A percentile compares a stretch with the other conserved stretches of the same genome.
These are phyloP conservation scores for Teleopsis dalmanni DNA, from an alignment of 1,140 invertebrate genomes.

Conservation along the genomic window DNA sequence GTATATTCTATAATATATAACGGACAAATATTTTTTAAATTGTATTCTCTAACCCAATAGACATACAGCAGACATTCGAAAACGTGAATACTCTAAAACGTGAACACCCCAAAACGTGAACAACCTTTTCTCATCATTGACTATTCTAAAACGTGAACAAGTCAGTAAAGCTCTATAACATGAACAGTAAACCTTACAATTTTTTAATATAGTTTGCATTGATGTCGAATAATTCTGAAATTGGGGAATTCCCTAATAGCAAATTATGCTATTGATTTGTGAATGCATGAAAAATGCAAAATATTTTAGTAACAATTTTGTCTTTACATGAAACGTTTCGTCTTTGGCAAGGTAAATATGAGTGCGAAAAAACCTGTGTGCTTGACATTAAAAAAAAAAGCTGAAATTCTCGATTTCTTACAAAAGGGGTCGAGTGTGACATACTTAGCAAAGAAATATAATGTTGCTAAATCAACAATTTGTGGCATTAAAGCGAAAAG, in stretches of 20 bases:
- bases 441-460: background rate
- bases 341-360: background rate
- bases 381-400: background rate
- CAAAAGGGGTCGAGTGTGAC: background rate
- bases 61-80: background rate
- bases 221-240: background rate
- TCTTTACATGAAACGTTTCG: background rate
- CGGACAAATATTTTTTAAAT: background rate
- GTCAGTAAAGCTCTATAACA: background rate
- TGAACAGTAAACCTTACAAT: slow-evolving; percentile 2
- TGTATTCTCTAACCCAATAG: background rate
- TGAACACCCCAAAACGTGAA: background rate
- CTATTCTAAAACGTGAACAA: too few species aligned
- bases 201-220: too few species aligned
- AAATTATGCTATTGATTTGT: background rate
- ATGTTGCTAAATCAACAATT: background rate
- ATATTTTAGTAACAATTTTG: background rate
- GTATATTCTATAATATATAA: too few species aligned
- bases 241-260: slow-evolving; percentile 1
- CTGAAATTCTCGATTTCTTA: background rate
- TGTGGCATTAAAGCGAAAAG: background rate
- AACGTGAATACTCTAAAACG: background rate
- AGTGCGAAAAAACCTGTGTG: background rate
- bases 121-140: too few species aligned
- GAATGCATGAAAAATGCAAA: background rate